Evolutionary conservation across 2,797 vertebrate genomes (phyloP).

Genomic region (Poecilia gillii): DNA sequence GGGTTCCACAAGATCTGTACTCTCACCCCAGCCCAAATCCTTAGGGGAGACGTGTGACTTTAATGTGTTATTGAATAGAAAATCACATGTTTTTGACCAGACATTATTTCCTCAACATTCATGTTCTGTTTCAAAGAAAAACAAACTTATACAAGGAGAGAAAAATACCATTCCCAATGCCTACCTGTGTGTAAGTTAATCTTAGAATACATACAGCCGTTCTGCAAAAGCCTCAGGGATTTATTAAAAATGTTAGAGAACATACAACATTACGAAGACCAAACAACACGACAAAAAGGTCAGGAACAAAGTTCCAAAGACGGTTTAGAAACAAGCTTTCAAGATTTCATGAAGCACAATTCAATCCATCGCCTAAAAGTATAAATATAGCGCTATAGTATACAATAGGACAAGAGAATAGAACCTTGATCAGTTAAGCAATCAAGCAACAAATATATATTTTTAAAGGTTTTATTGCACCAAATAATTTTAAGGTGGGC

Average conservation of each 20-base stretch:
- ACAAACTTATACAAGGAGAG: not conserved
- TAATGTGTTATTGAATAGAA: not conserved
- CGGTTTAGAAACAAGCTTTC: not conserved
- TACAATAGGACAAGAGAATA: not conserved
- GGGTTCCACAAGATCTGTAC: not conserved
- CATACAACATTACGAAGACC: not conserved
- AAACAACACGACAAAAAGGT: not conserved
- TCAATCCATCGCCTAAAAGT: not conserved
- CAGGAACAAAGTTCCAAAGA: not conserved
- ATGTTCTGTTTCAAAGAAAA: not conserved
- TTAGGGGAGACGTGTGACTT: no score
- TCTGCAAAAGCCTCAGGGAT: not conserved
- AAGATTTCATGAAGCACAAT: not conserved
- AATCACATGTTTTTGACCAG: not conserved
- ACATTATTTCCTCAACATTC: not conserved
- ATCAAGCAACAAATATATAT: not conserved
- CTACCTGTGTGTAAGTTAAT: not conserved
- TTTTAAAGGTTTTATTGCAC: no score
- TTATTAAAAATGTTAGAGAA: not conserved
- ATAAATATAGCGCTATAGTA: not conserved
- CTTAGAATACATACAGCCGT: not conserved
- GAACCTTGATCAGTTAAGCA: not conserved
- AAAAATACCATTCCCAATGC: not conserved
- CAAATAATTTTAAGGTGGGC: slow-evolving; percentile 9
- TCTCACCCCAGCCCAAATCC: not conserved